phyloP scores from a whole-genome alignment of 2,888 invertebrate genomes.

The Apocheima hispidaria region DNA sequence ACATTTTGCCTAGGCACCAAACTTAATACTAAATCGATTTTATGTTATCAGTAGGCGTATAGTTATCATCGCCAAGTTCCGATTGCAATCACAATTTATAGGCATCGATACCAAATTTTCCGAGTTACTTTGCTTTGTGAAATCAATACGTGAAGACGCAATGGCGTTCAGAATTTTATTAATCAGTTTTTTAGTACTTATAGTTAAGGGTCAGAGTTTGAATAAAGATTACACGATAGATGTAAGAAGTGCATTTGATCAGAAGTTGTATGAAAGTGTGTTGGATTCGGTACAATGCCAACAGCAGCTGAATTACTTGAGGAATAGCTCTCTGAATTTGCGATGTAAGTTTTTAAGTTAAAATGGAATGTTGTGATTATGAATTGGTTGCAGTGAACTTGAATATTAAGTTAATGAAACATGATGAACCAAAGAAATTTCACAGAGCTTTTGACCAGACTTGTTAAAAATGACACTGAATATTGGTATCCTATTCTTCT shows the following conservation, averaged over 20 bases:
- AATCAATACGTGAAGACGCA: constrained; percentile 7
- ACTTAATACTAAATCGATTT: background rate
- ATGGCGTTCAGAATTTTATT: constrained; percentile 31
- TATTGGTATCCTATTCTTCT: no score
- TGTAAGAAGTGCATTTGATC: constrained; percentile 54
- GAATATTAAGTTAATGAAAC: background rate
- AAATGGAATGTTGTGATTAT: background rate
- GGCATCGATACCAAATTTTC: constrained; percentile 3
- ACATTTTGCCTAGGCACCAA: background rate
- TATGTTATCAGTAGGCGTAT: constrained; percentile 8
- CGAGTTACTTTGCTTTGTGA: constrained; percentile 9
- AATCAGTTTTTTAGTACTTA: constrained; percentile 9
- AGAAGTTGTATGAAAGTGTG: constrained; percentile 58
- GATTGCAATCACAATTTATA: constrained; percentile 40
- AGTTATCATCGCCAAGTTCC: constrained; percentile 30
- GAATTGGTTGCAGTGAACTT: background rate
- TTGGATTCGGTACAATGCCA: constrained; percentile 56
- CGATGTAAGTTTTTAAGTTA: constrained; percentile 52
- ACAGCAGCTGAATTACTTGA: constrained; percentile 50
- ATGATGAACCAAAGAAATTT: background rate
- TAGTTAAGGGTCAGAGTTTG: constrained; percentile 14
- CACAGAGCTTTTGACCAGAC: no score
- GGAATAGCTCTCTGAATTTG: constrained; percentile 40
- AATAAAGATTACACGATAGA: constrained; percentile 23
- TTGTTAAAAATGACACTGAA: no score